Evolutionary conservation across 92 coral and sea anemone species (phyloP).

Genomic region (Epizoanthus illoricatus): DNA sequence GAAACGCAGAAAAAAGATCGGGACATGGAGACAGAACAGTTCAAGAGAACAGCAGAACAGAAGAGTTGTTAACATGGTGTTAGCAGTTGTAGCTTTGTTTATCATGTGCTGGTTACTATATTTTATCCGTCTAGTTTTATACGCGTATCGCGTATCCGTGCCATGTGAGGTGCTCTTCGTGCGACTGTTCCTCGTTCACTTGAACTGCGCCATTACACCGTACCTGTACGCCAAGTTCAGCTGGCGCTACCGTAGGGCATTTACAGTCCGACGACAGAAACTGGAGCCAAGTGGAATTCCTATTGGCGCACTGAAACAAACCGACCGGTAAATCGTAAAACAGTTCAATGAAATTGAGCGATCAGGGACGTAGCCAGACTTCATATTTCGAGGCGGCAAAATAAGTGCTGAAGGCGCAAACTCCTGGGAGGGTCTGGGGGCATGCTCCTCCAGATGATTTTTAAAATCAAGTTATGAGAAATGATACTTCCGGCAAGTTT

Average conservation of each 20-base stretch:
- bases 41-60: slow-evolving; percentile 43
- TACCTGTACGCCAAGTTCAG: slow-evolving; percentile 56
- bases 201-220: slow-evolving; percentile 64
- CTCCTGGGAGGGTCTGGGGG: no score
- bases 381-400: no score
- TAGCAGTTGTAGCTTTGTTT: slow-evolving; percentile 54
- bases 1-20: slow-evolving; percentile 33
- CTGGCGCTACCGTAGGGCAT: slow-evolving; percentile 51
- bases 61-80: slow-evolving; percentile 59
- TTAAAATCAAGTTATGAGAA: no score
- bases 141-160: slow-evolving; percentile 29
- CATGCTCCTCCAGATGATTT: no score
- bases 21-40: neutral
- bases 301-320: no score
- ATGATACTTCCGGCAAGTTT: no score
- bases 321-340: no score
- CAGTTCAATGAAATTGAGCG: no score
- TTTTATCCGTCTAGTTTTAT: slow-evolving; percentile 50
- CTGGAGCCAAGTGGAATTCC: no score
- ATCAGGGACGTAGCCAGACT: no score
- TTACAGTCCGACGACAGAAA: neutral
- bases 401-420: no score
- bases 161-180: slow-evolving; percentile 61
- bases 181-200: slow-evolving; percentile 56
- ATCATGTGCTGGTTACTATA: slow-evolving; percentile 66